Conservation (phyloP, 2,888 invertebrate genomes). For the Philhelius pedissequus region DNA sequence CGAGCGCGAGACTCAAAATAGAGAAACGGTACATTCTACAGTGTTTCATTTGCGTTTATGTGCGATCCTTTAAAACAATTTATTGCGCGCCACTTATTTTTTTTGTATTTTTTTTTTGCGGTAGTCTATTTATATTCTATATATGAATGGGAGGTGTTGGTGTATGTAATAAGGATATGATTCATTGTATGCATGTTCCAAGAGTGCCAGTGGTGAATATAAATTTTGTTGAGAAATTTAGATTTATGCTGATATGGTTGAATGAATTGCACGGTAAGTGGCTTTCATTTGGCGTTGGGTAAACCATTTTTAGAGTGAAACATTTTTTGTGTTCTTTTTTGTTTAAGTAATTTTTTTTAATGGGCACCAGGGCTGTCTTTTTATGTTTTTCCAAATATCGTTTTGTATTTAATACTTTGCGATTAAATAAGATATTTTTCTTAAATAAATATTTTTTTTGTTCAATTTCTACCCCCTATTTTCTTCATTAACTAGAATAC, state of each 20-base stretch:
- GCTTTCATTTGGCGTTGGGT: constrained; percentile 57
- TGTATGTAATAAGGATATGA: constrained; percentile 65
- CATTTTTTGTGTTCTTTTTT: background rate
- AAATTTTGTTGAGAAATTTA: constrained; percentile 60
- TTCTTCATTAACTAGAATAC: no score
- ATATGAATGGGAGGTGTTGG: constrained; percentile 40
- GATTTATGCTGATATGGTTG: constrained; percentile 64
- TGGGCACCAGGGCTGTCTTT: background rate
- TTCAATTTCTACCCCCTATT: no score
- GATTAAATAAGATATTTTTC: no score
- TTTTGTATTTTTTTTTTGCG: background rate
- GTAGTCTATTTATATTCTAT: background rate
- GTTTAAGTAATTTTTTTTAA: background rate
- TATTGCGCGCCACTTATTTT: constrained; percentile 32
- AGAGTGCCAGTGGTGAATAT: constrained; percentile 52
- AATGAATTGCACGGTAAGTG: constrained; percentile 66
- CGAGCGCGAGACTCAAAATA: background rate
- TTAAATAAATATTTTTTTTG: no score
- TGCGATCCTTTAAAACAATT: constrained; percentile 53
- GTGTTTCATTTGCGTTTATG: constrained; percentile 38
- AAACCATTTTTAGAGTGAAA: constrained; percentile 37
- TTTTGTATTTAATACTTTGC: no score
- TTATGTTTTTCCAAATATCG: no score
- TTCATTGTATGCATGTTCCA: constrained; percentile 61
- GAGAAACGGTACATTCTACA: background rate